Evolutionary conservation across 2,888 invertebrate species (phyloP).

Genomic region (Mactromeris polynyma): DNA sequence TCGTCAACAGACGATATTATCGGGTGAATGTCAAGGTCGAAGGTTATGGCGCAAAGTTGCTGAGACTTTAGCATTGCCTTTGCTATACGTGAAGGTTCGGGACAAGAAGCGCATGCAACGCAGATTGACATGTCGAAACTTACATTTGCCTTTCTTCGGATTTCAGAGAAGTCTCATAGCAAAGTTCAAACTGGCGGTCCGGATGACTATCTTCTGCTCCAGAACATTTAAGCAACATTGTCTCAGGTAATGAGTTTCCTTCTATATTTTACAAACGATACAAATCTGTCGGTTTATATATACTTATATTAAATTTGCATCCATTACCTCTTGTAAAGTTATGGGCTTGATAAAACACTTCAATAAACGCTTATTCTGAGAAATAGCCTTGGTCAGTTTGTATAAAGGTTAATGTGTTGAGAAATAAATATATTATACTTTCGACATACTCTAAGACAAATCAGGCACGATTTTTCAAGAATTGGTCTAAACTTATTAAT

Average conservation of each 20-base stretch:
- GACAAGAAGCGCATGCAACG: not conserved
- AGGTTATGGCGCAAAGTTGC: slow-evolving; percentile 33
- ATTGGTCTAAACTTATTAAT: no score
- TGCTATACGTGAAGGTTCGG: not conserved
- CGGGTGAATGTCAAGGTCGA: slow-evolving; percentile 7
- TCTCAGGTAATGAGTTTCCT: slow-evolving; percentile 66
- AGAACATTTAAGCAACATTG: slow-evolving; percentile 75
- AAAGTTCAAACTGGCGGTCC: slow-evolving; percentile 74
- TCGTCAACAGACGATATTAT: not conserved
- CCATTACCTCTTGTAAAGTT: no score
- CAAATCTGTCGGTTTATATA: no score
- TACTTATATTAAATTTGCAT: no score
- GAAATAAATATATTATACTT: no score
- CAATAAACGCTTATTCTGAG: no score
- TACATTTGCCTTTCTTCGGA: not conserved
- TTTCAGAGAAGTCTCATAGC: slow-evolving; percentile 72
- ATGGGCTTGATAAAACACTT: no score
- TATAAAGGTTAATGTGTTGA: no score
- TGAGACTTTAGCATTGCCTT: slow-evolving; percentile 14
- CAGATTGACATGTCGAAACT: not conserved
- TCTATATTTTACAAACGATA: no score
- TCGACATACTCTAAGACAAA: no score
- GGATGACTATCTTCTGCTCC: slow-evolving; percentile 73
- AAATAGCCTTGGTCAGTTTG: no score
- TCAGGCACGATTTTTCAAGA: no score